Conservation (phyloP, 2,113 vertebrate genomes). For the Bos indicus region DNA sequence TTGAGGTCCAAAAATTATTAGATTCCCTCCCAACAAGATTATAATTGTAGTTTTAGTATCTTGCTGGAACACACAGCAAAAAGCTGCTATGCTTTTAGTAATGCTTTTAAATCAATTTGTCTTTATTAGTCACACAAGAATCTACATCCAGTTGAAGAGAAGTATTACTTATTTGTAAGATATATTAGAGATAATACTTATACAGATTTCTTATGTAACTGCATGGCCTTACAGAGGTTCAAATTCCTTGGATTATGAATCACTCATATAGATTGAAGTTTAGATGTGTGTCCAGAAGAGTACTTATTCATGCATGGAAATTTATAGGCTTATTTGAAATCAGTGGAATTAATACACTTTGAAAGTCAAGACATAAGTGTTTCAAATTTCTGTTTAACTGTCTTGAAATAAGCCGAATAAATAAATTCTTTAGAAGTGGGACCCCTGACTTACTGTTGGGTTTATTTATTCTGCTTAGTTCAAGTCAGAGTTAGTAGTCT, state of each 20-base stretch:
- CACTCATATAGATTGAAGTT: background rate
- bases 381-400: conserved; percentile 14
- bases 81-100: background rate
- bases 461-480: conserved; percentile 42
- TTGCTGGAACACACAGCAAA: background rate
- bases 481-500: background rate
- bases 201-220: background rate
- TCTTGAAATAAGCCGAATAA: conserved; percentile 38
- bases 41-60: background rate
- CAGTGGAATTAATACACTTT: background rate
- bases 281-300: background rate
- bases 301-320: background rate
- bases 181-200: background rate
- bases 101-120: background rate
- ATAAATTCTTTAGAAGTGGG: background rate
- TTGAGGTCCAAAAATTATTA: background rate
- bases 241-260: background rate
- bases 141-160: background rate
- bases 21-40: background rate
- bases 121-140: background rate
- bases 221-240: background rate
- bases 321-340: background rate
- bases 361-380: background rate
- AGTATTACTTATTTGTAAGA: background rate
- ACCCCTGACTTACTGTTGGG: background rate